A percentile compares a stretch with the other conserved stretches of the same genome.
Evolutionary conservation across 1,140 invertebrate species (phyloP).

Genomic region (Drosophila ficusphila): DNA sequence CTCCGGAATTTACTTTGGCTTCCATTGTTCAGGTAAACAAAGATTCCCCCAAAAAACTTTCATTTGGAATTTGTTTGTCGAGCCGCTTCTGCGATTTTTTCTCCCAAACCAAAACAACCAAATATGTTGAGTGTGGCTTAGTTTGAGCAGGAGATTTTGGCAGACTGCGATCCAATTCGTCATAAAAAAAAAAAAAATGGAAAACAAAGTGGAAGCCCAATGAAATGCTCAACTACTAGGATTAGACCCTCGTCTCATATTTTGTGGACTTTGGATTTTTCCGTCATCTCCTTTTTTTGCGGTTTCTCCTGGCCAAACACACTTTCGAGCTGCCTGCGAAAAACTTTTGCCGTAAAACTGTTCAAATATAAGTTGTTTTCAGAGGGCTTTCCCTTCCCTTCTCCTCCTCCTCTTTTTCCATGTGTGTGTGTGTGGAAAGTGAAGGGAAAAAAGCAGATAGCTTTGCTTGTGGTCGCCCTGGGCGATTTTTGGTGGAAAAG

Average conservation of each 20-base stretch:
- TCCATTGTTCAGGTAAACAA: conserved; percentile 44
- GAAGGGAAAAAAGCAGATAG: neutral
- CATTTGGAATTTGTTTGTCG: conserved; percentile 10
- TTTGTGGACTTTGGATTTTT: conserved; percentile 1
- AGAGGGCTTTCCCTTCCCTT: neutral
- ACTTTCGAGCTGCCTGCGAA: conserved; percentile 2
- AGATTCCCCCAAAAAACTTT: conserved; percentile 16
- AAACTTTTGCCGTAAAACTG: conserved; percentile 50
- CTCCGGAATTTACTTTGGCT: conserved; percentile 26
- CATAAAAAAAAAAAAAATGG: neutral
- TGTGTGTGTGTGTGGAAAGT: conserved; percentile 1
- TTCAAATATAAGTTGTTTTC: conserved; percentile 47
- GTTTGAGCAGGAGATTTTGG: neutral
- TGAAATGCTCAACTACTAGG: conserved; percentile 35
- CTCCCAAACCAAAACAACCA: no score
- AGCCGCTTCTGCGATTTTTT: conserved; percentile 10
- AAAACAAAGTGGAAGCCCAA: conserved; percentile 15
- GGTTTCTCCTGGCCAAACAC: conserved; percentile 11
- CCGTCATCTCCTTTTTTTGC: neutral
- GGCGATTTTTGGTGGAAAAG: conserved; percentile 4
- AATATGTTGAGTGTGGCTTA: conserved; percentile 3
- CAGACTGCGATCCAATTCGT: neutral
- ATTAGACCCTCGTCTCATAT: conserved; percentile 34
- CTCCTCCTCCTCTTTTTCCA: neutral
- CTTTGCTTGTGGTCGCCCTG: neutral